These are phyloP conservation scores for Thereva unica DNA, from an alignment of 2,888 invertebrate genomes.

Conservation along the genomic window DNA sequence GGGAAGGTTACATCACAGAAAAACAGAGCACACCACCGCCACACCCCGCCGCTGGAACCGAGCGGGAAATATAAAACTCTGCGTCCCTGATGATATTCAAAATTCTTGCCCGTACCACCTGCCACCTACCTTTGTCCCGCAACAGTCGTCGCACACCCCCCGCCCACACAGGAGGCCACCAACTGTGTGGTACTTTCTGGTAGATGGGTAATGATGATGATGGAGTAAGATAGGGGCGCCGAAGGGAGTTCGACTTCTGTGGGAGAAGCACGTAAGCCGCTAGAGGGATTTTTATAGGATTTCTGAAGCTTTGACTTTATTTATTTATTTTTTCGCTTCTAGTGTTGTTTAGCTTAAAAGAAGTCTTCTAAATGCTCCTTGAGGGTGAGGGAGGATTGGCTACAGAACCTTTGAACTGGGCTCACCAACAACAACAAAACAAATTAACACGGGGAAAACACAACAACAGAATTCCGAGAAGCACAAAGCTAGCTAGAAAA, in stretches of 20 bases:
- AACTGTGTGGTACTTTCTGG: slow-evolving; percentile 29
- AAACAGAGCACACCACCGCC: slow-evolving; percentile 1
- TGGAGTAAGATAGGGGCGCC: slow-evolving; percentile 16
- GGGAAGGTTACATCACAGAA: slow-evolving; percentile 26
- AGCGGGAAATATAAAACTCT: slow-evolving; percentile 26
- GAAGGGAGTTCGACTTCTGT: neutral
- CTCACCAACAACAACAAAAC: slow-evolving; percentile 24
- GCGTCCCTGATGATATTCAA: slow-evolving; percentile 36
- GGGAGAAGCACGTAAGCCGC: slow-evolving; percentile 3
- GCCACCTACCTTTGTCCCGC: neutral
- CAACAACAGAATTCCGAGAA: slow-evolving; percentile 3
- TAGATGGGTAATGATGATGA: slow-evolving; percentile 35
- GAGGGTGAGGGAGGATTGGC: slow-evolving; percentile 19
- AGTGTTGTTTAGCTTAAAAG: slow-evolving; percentile 1
- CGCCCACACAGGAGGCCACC: neutral
- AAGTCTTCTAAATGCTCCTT: slow-evolving; percentile 36
- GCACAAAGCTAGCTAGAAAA: too few relatives aligned
- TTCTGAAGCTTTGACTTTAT: slow-evolving; percentile 25
- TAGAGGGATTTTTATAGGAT: slow-evolving; percentile 32
- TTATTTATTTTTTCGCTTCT: slow-evolving; percentile 17
- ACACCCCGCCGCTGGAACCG: neutral
- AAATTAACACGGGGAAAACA: slow-evolving; percentile 21
- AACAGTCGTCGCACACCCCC: neutral
- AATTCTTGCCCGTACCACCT: slow-evolving; percentile 16
- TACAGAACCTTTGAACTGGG: slow-evolving; percentile 24